These are phyloP conservation scores for Melanocharis versteri DNA, from an alignment of 2,113 vertebrate species.

Conservation along the genomic window DNA sequence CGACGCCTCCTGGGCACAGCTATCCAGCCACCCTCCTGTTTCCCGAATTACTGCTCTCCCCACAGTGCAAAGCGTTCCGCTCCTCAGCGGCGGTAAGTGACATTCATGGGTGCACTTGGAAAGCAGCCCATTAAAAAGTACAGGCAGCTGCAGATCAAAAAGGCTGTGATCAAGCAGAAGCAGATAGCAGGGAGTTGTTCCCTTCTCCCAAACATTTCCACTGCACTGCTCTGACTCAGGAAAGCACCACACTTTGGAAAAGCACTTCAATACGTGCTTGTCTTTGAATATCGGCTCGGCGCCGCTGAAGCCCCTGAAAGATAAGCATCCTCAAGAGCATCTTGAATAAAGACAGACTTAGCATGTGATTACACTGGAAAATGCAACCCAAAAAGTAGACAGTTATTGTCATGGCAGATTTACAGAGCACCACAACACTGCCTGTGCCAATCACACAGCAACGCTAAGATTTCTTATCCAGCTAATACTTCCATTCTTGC, in stretches of 20 bases:
- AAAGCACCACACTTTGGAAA: not conserved
- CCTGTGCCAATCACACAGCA: not conserved
- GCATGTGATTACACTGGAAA: not conserved
- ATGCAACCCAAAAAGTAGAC: not conserved
- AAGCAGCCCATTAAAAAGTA: not conserved
- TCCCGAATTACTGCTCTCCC: not conserved
- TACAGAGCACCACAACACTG: not conserved
- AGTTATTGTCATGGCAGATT: not conserved
- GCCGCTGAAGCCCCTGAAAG: not conserved
- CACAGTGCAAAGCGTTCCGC: accelerated
- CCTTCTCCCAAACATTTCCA: not conserved
- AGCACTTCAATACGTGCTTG: accelerated
- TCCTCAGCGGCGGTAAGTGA: not conserved
- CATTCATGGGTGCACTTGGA: accelerated
- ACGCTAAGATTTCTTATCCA: not conserved
- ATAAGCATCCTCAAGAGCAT: not conserved
- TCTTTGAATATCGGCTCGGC: accelerated
- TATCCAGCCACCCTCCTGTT: not conserved
- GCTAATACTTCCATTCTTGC: not conserved
- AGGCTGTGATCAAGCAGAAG: not conserved
- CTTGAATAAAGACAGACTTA: not conserved
- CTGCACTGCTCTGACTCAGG: not conserved
- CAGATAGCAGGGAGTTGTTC: not conserved
- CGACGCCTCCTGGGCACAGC: not conserved
- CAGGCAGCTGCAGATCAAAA: not conserved